Evolutionary conservation across 2,113 vertebrate genomes (phyloP).

Genomic region (Gallinago paraguaiae): DNA sequence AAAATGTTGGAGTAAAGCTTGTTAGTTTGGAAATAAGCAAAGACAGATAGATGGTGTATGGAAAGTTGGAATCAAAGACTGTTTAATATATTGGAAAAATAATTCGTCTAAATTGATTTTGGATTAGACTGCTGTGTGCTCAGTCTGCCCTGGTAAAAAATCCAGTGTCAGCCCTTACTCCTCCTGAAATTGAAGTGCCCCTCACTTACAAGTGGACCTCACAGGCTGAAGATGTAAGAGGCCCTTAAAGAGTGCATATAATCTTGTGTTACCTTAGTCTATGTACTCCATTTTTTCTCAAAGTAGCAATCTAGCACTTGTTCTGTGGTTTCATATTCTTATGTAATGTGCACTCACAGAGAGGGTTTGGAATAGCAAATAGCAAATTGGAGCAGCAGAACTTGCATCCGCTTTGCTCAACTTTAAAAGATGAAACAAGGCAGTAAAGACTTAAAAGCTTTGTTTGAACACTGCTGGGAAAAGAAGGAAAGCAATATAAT

Average conservation of each 20-base stretch:
- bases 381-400: not conserved
- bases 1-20: not conserved
- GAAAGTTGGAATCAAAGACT: not conserved
- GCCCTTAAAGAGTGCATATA: not conserved
- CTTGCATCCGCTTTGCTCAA: not conserved
- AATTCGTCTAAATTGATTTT: not conserved
- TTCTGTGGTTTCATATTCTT: not conserved
- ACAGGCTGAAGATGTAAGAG: not conserved
- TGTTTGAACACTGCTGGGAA: not conserved
- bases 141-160: not conserved
- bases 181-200: not conserved
- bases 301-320: not conserved
- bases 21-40: not conserved
- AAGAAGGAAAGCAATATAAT: not conserved
- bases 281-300: not conserved
- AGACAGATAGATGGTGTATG: not conserved
- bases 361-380: not conserved
- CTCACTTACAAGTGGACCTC: not conserved
- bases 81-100: not conserved
- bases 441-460: not conserved
- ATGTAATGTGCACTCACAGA: not conserved
- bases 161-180: not conserved
- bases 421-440: not conserved
- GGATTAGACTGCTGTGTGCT: not conserved
- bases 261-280: not conserved